Evolutionary conservation across 2,888 invertebrate species (phyloP).

Genomic region (Calliopum simillimum): DNA sequence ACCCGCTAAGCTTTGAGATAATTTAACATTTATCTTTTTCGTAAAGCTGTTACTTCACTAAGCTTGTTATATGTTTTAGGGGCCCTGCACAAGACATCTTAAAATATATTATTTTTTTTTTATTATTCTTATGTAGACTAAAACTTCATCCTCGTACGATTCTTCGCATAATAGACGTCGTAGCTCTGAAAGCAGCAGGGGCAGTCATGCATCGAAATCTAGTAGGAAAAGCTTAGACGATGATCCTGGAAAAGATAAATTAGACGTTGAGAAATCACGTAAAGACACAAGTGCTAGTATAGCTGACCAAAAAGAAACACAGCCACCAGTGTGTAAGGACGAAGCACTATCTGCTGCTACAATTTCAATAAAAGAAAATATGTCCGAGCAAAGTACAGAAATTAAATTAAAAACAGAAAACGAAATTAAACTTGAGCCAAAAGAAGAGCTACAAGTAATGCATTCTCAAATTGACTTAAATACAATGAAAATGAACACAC

Average conservation of each 20-base stretch:
- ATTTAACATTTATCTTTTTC: too few relatives aligned
- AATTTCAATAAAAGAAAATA: not conserved
- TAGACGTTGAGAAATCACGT: too few relatives aligned
- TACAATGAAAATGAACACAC: constrained; percentile 4
- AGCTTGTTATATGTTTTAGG: too few relatives aligned
- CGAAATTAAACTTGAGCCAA: constrained; percentile 13
- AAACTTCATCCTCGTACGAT: constrained; percentile 50
- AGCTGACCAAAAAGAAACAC: constrained; percentile 9
- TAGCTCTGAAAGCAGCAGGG: constrained; percentile 62
- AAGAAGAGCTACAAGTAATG: constrained; percentile 6
- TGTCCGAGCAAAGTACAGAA: not conserved
- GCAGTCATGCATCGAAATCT: constrained; percentile 53
- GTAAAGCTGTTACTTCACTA: too few relatives aligned
- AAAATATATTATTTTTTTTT: not conserved
- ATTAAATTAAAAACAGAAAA: constrained; percentile 19
- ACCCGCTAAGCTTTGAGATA: too few relatives aligned
- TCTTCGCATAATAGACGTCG: constrained; percentile 57
- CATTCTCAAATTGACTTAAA: not conserved
- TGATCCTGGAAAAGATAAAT: constrained; percentile 17
- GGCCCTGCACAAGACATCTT: too few relatives aligned
- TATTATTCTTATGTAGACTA: not conserved
- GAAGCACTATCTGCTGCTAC: not conserved
- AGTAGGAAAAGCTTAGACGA: constrained; percentile 39
- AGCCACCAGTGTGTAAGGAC: constrained; percentile 1
- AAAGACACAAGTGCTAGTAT: too few relatives aligned